Conservation (phyloP, 2,113 vertebrate genomes). For the Probosciger aterrimus region DNA sequence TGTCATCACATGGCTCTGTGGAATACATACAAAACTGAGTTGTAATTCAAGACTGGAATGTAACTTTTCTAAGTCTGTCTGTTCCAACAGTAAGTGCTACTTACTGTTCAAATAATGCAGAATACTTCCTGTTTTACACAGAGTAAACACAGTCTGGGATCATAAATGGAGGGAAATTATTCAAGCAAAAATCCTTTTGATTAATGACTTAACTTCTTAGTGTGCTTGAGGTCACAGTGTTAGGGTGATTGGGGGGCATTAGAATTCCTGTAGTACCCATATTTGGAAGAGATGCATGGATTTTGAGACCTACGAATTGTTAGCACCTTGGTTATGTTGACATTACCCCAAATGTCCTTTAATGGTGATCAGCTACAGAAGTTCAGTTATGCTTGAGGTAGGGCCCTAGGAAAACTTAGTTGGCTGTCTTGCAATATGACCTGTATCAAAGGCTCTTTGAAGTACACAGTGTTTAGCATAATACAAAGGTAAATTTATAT, state of each 20-base stretch:
- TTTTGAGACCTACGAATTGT: not conserved
- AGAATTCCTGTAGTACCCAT: not conserved
- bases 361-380: not conserved
- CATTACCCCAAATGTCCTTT: not conserved
- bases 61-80: not conserved
- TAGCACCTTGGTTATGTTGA: not conserved
- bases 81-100: not conserved
- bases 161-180: not conserved
- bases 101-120: not conserved
- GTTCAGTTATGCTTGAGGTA: not conserved
- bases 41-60: not conserved
- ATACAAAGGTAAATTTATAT: not conserved
- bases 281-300: not conserved
- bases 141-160: not conserved
- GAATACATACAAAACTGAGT: not conserved
- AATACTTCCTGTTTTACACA: slow-evolving; percentile 14
- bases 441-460: not conserved
- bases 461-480: accelerated
- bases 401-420: not conserved
- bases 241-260: not conserved
- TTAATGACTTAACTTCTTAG: not conserved
- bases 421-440: not conserved
- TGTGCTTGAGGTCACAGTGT: not conserved
- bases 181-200: slow-evolving; percentile 19
- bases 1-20: not conserved